Percentiles rank a stretch among this genome's conserved stretches.
These are phyloP conservation scores for Chaenodraco wilsoni DNA, from an alignment of 2,797 vertebrate genomes.

Conservation along the genomic window DNA sequence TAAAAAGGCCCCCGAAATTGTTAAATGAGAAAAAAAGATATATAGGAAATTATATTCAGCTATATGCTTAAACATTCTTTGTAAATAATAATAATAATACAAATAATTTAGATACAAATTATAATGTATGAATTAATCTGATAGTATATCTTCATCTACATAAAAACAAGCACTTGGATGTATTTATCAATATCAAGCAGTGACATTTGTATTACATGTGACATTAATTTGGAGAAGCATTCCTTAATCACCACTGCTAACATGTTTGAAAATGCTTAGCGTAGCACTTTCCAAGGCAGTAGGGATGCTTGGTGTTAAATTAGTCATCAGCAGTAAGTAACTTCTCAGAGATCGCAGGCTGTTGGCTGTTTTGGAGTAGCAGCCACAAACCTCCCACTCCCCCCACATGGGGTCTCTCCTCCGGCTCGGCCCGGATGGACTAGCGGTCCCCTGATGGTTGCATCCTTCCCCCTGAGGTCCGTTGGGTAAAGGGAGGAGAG, in stretches of 20 bases:
- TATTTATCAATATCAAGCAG: neutral
- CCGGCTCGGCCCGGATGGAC: conserved; percentile 73
- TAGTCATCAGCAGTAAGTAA: conserved; percentile 62
- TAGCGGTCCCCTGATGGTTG: conserved; percentile 69
- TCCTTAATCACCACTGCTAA: neutral
- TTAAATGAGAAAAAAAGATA: no score
- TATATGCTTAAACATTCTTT: no score
- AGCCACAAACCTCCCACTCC: conserved; percentile 68
- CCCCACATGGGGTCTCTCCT: conserved; percentile 66
- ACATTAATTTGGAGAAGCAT: conserved; percentile 26
- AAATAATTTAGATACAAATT: no score
- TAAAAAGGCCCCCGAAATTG: no score
- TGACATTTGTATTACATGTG: conserved; percentile 18
- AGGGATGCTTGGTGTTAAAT: conserved; percentile 62
- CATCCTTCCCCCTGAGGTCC: conserved; percentile 75
- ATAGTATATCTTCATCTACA: neutral
- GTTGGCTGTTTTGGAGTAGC: conserved; percentile 43
- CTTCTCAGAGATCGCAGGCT: conserved; percentile 51
- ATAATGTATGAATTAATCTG: neutral
- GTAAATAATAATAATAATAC: no score
- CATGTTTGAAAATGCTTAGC: conserved; percentile 24
- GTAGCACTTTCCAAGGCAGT: conserved; percentile 43
- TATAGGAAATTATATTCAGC: no score
- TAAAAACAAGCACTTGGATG: conserved; percentile 10
- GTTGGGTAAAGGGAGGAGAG: conserved; percentile 60